Evolutionary conservation across 2,113 vertebrate genomes (phyloP).

Genomic region (Bos taurus): DNA sequence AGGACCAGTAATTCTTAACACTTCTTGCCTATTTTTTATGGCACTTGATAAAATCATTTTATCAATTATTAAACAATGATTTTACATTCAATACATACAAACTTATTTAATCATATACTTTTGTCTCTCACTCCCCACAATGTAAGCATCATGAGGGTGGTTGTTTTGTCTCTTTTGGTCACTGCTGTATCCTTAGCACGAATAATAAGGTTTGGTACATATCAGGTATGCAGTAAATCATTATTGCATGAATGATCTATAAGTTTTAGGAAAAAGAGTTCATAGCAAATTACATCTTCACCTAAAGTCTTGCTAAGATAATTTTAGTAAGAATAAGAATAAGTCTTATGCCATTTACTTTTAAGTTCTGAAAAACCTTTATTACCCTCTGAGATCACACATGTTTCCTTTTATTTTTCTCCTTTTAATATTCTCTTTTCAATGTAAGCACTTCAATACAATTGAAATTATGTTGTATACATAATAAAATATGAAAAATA

Average conservation of each 20-base stretch:
- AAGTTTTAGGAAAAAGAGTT: background rate
- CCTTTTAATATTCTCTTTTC: background rate
- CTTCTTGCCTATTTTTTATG: background rate
- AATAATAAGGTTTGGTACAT: background rate
- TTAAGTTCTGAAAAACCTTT: background rate
- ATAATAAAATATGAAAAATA: background rate
- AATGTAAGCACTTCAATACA: background rate
- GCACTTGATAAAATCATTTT: background rate
- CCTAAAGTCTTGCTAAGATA: background rate
- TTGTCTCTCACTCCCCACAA: background rate
- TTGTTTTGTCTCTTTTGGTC: background rate
- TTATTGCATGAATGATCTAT: background rate
- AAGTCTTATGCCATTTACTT: background rate
- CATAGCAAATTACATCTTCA: background rate
- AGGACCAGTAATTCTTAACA: background rate
- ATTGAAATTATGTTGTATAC: background rate
- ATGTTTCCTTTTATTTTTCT: background rate
- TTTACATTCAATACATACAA: background rate
- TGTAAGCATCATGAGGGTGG: background rate
- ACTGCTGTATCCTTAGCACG: background rate
- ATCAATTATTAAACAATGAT: background rate
- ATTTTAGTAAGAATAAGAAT: background rate
- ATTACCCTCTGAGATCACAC: background rate
- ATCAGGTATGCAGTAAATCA: background rate
- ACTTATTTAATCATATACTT: background rate